phyloP scores from a whole-genome alignment of 2,888 invertebrate genomes.

The Lissonota sp. region DNA sequence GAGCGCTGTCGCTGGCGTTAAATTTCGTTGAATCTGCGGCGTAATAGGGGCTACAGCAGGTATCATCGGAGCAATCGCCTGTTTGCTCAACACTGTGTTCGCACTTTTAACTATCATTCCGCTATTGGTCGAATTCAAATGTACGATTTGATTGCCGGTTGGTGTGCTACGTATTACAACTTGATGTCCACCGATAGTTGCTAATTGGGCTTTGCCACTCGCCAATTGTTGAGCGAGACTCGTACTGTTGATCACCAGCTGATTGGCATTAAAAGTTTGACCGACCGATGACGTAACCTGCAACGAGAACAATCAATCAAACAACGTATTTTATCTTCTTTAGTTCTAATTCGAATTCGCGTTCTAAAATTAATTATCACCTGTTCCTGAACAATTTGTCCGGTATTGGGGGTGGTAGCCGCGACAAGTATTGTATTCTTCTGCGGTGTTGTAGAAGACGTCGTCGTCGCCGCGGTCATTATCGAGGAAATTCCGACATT shows the following conservation, averaged over 20 bases:
- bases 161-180: constrained; percentile 89
- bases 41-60: constrained; percentile 70
- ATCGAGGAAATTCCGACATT: constrained; percentile 69
- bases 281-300: constrained; percentile 83
- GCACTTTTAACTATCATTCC: constrained; percentile 79
- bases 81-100: constrained; percentile 70
- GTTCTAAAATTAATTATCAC: constrained; percentile 11
- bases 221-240: constrained; percentile 91
- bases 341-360: too few species aligned
- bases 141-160: constrained; percentile 91
- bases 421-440: constrained; percentile 79
- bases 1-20: constrained; percentile 42
- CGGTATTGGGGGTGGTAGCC: constrained; percentile 70
- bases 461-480: constrained; percentile 64
- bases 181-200: constrained; percentile 94
- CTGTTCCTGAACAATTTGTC: constrained; percentile 74
- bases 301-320: not conserved
- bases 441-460: constrained; percentile 67
- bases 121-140: constrained; percentile 78
- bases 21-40: constrained; percentile 65
- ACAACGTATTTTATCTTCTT: not conserved
- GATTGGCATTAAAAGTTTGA: constrained; percentile 84
- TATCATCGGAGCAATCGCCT: constrained; percentile 62
- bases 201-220: constrained; percentile 92
- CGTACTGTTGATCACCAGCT: constrained; percentile 91